Evolutionary conservation across 2,113 vertebrate genomes (phyloP).

Genomic region (Antigone vipio): DNA sequence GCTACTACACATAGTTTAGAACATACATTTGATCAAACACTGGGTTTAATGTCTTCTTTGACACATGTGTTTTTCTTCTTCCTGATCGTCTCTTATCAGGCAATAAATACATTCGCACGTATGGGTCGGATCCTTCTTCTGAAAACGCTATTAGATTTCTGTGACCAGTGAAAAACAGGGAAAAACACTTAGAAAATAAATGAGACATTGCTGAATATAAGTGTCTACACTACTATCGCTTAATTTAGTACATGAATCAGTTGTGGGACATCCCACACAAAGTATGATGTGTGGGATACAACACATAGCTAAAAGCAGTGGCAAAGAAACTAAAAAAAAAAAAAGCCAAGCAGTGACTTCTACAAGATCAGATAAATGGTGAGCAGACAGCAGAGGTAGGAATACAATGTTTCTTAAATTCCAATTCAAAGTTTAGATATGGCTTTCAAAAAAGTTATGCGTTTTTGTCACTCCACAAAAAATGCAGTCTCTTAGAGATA

Average conservation of each 20-base stretch:
- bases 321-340: background rate
- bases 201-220: background rate
- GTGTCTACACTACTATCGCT: background rate
- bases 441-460: background rate
- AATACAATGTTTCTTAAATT: background rate
- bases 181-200: background rate
- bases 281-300: background rate
- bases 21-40: slow-evolving; percentile 90
- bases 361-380: background rate
- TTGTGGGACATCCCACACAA: background rate
- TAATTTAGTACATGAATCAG: background rate
- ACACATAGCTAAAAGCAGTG: background rate
- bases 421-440: background rate
- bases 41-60: slow-evolving; percentile 91
- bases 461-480: background rate
- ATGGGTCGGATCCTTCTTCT: slow-evolving; percentile 91
- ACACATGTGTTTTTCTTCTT: slow-evolving; percentile 91
- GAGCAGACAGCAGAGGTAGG: background rate
- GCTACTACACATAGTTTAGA: background rate
- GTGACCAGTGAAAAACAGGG: background rate
- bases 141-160: slow-evolving; percentile 94
- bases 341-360: background rate
- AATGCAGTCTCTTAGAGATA: background rate
- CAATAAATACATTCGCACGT: slow-evolving; percentile 92
- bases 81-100: slow-evolving; percentile 95